Percentiles rank a stretch among this genome's conserved stretches.
Conservation (phyloP, 1,140 invertebrate species). For the Sitodiplosis mosellana region DNA sequence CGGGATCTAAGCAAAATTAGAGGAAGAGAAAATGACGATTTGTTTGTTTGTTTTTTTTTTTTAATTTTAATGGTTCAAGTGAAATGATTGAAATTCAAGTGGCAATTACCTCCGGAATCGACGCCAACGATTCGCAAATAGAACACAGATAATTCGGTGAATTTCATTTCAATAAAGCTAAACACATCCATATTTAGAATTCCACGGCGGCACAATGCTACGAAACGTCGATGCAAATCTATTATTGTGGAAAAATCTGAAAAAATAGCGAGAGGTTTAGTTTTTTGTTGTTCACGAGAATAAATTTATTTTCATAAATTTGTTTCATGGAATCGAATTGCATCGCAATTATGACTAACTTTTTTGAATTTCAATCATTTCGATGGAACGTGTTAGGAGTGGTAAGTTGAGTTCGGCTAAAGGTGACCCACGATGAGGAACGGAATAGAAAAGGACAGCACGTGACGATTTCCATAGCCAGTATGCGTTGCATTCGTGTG, state of each 20-base stretch:
- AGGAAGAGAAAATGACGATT: neutral
- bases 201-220: constrained; percentile 27
- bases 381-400: constrained; percentile 37
- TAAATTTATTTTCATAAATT: too few relatives aligned
- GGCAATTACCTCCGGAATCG: constrained; percentile 39
- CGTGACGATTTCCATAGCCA: constrained; percentile 31
- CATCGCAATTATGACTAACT: constrained; percentile 26
- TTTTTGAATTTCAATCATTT: constrained; percentile 42
- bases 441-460: constrained; percentile 51
- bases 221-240: constrained; percentile 34
- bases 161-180: constrained; percentile 45
- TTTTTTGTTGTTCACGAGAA: too few relatives aligned
- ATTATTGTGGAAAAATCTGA: constrained; percentile 40
- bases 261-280: too few relatives aligned
- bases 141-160: constrained; percentile 45
- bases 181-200: constrained; percentile 33
- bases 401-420: constrained; percentile 44
- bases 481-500: constrained; percentile 27
- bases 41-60: constrained; percentile 3
- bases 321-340: too few relatives aligned
- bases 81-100: neutral
- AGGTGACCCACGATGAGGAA: constrained; percentile 49
- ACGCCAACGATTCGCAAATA: constrained; percentile 46
- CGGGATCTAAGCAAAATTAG: constrained; percentile 35
- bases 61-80: constrained; percentile 5